A percentile compares a stretch with the other conserved stretches of the same genome.
phyloP scores from a whole-genome alignment of 2,113 vertebrate genomes.

The Chaetorhynchus papuensis region DNA sequence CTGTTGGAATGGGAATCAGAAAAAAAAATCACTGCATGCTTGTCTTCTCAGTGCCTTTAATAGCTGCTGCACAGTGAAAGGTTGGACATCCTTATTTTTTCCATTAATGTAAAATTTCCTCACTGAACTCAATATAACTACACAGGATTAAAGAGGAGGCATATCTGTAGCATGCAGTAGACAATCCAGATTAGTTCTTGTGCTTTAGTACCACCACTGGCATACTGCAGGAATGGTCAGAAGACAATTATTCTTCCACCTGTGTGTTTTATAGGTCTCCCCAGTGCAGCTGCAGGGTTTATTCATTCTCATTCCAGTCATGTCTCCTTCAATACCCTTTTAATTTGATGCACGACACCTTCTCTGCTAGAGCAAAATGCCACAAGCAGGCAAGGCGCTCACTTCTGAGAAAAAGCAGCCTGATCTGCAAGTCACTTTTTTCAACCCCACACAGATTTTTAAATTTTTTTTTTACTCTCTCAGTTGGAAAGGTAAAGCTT shows the following conservation, averaged over 20 bases:
- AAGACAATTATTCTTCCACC: not conserved
- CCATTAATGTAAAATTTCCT: not conserved
- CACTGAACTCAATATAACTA: not conserved
- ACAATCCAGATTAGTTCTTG: not conserved
- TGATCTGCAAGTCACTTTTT: not conserved
- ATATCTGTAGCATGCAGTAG: not conserved
- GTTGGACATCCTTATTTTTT: not conserved
- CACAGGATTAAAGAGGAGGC: not conserved
- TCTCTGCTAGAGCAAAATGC: not conserved
- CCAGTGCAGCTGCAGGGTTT: not conserved
- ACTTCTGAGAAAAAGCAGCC: not conserved
- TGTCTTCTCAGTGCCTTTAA: not conserved
- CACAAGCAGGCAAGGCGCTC: not conserved
- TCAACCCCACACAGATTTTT: not conserved
- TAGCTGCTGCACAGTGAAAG: not conserved
- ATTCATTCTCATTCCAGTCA: conserved; percentile 17
- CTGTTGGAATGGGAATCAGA: not conserved
- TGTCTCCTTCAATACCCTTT: not conserved
- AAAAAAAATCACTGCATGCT: not conserved
- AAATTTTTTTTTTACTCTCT: not conserved
- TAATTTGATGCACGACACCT: not conserved
- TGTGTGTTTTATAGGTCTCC: not conserved
- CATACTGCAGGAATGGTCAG: not conserved
- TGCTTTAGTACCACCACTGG: not conserved
- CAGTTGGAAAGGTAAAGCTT: not conserved